Conservation (phyloP, 2,888 invertebrate genomes). For the Eupithecia centaureata region DNA sequence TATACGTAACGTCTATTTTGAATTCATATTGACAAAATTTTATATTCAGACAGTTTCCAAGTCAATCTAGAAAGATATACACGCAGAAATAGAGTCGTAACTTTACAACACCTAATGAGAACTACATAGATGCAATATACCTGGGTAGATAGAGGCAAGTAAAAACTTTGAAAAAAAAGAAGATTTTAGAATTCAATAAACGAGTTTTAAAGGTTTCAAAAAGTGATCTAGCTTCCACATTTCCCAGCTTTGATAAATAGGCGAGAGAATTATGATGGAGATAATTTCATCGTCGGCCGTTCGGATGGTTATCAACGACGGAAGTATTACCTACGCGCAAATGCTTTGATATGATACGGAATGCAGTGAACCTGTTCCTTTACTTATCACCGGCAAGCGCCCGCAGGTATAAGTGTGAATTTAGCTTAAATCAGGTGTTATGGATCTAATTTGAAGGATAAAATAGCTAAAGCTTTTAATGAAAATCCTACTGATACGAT, state of each 20-base stretch:
- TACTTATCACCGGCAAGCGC: slow-evolving; percentile 32
- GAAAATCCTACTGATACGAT: neutral
- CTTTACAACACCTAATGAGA: too few relatives aligned
- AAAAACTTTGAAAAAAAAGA: too few relatives aligned
- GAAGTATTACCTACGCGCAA: slow-evolving; percentile 42
- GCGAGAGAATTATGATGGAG: slow-evolving; percentile 28
- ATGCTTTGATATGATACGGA: slow-evolving; percentile 40
- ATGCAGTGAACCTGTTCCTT: slow-evolving; percentile 36
- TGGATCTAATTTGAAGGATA: neutral
- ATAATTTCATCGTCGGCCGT: slow-evolving; percentile 27
- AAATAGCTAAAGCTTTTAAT: neutral
- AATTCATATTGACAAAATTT: neutral
- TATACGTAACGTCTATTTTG: neutral
- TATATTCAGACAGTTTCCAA: neutral
- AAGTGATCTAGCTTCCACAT: slow-evolving; percentile 7
- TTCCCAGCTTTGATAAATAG: slow-evolving; percentile 8
- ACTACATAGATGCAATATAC: too few relatives aligned
- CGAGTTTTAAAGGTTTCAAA: neutral
- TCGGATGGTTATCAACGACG: slow-evolving; percentile 39
- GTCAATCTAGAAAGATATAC: neutral
- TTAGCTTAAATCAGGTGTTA: slow-evolving; percentile 1
- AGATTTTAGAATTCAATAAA: neutral
- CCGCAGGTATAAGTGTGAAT: neutral
- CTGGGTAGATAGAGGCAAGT: too few relatives aligned
- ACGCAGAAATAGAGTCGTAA: neutral